Base-by-base conservation (phyloP, 2,113 vertebrate species). In the Apistogramma diplotaenia region DNA sequence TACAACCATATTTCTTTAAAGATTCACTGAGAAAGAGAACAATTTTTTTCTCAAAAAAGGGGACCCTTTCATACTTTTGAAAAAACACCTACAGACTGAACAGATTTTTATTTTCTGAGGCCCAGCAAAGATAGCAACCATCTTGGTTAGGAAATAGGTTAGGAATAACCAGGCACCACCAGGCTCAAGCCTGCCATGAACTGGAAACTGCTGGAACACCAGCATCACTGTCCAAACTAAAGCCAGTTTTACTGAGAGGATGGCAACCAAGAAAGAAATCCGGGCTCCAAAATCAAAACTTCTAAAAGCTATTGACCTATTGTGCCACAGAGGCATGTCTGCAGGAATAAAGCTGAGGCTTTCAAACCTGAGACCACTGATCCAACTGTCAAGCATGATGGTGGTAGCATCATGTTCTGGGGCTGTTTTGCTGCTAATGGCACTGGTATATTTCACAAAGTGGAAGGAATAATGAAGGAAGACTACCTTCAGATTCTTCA, bases 371-470 rank as follows among this genome's bases (percentile, higher is more conserved):
- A 65, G 37, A 43, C 43, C 3, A 65, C 12, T 65, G 8, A 25
- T 18, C 37, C 13, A 43, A 25, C 61, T 25, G 21, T 65, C 61
- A 65, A 43, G 13, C 37, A 65, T 65, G 8, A 8, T 3, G 2
- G 21, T 21, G 43, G 37, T 10, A 65, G 21, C 13, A 10, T 43
- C 37, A 65, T 11, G 8, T 1, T 4, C 37, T 25, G 61, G 37
- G 37, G 37, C 13, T 65, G 61, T 25, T 65, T 65, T 43, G 35
- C 61, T 65, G 15, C 21, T 8, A 65, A 37, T 46, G 37, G 37
- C 27, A 65, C 0, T 23, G 6, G 21, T 65, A 6, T 21, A 25
- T 11, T 65, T 21, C 15, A 65, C 0, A 0, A 46, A 18, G 25
- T 37, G 10, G 10, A 37, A 3, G 35, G 5, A 65, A 65, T 16